These are phyloP conservation scores for Agrotis clavis DNA, from an alignment of 2,888 invertebrate genomes.

Conservation along the genomic window DNA sequence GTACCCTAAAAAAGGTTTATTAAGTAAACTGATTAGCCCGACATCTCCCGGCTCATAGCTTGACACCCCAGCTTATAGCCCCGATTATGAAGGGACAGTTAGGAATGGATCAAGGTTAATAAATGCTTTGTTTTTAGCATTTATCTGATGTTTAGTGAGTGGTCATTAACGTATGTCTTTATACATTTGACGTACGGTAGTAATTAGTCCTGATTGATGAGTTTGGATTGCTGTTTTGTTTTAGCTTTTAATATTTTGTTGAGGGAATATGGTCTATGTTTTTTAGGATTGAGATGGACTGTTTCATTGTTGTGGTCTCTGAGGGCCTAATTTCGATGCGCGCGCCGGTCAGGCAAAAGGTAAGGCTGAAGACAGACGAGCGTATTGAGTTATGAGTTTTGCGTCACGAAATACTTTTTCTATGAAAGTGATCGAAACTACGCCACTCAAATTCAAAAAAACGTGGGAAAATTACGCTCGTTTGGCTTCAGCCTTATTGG, in stretches of 20 bases:
- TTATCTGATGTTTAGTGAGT: constrained; percentile 20
- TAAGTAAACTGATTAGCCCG: constrained; percentile 55
- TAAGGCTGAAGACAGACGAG: too few relatives aligned
- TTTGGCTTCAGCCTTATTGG: too few relatives aligned
- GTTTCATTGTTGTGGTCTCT: too few relatives aligned
- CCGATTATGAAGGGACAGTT: constrained; percentile 47
- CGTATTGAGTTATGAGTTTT: too few relatives aligned
- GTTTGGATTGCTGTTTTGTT: background rate
- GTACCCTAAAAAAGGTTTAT: constrained; percentile 48
- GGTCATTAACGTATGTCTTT: constrained; percentile 3
- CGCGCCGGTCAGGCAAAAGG: too few relatives aligned
- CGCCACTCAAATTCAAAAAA: too few relatives aligned
- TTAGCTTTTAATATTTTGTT: background rate
- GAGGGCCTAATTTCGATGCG: too few relatives aligned
- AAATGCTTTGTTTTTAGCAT: constrained; percentile 43
- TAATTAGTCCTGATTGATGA: constrained; percentile 20
- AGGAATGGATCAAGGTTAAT: constrained; percentile 50
- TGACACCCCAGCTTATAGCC: constrained; percentile 29
- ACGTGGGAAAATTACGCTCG: too few relatives aligned
- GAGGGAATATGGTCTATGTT: too few relatives aligned
- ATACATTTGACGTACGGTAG: background rate
- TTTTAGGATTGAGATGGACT: too few relatives aligned
- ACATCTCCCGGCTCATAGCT: constrained; percentile 29
- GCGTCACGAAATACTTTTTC: too few relatives aligned
- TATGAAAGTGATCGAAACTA: too few relatives aligned